Evolutionary conservation across 2,113 vertebrate species (phyloP), one percentile per base, ranked within the genome.

Genomic region (Pycnonotus jocosus): DNA sequence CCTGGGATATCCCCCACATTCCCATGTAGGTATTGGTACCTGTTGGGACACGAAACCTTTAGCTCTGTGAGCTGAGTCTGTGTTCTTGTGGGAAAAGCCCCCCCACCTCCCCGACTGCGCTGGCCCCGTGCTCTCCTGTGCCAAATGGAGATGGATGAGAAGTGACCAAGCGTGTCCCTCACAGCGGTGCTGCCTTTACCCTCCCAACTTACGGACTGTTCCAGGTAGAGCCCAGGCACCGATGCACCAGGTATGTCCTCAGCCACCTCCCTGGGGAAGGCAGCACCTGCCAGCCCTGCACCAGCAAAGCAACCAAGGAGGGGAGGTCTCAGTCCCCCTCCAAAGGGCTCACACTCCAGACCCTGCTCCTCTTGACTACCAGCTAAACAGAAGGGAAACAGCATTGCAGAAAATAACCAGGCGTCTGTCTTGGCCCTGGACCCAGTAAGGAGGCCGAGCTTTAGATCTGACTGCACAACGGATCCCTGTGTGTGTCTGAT

Each of bases 281-380:
- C 90, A 73, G 71, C 76, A 57, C 76, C 86, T 81, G 88, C 94
- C 86, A 3, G 90, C 90, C 90, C 92, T 8, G 37, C 90, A 95
- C 94, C 96, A 96, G 93, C 92, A 95, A 96, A 96, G 69, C 79
- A 77, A 93, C 87, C 62, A 76, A 85, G 79, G 80, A 88, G 90
- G 85, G 90, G 88, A 60, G 61, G 72, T 74, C 70, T 71, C 68
- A 30, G 58, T 62, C 51, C 69, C 90, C 90, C 60, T 92, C 90
- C 81, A 78, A 96, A 96, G 94, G 95, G 95, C 95, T 97, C 92
- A 92, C 94, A 92, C 95, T 93, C 92, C 94, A 96, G 93, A 93
- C 92, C 92, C 92, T 81, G 84, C 79, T 88, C 90, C 82, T 95
- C 95, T 82, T 87, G 90, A 95, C 81, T 87, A 96, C 93, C 94